Conservation (phyloP, 2,113 vertebrate species). For the Scomber japonicus region DNA sequence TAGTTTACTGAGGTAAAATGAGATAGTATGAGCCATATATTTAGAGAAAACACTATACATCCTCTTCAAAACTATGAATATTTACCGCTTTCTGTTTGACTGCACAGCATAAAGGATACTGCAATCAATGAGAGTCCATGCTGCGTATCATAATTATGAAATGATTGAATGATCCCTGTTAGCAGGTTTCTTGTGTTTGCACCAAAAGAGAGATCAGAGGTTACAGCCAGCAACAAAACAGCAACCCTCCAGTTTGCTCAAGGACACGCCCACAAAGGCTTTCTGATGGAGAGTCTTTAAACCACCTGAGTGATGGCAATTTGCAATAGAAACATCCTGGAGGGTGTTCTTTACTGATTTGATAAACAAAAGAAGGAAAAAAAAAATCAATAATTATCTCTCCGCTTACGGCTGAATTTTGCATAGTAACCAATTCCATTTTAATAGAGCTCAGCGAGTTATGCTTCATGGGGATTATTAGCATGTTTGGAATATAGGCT, state of each 20-base stretch:
- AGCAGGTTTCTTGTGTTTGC: conserved; percentile 12
- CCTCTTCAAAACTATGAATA: conserved; percentile 45
- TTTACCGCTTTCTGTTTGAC: conserved; percentile 54
- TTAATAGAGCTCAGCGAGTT: conserved; percentile 31
- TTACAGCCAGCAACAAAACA: conserved; percentile 6
- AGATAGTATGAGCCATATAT: not conserved
- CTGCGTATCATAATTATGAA: conserved; percentile 27
- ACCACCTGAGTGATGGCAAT: conserved; percentile 28
- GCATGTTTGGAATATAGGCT: conserved; percentile 15
- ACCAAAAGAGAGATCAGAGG: conserved; percentile 24
- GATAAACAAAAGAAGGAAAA: conserved; percentile 24
- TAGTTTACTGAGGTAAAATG: conserved; percentile 24
- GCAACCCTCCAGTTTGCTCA: conserved; percentile 20
- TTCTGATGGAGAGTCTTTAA: conserved; percentile 17
- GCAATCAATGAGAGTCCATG: not conserved
- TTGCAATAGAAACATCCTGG: conserved; percentile 35
- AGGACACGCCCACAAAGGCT: conserved; percentile 38
- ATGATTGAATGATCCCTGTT: conserved; percentile 1
- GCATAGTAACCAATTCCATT: conserved; percentile 34
- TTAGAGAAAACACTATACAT: conserved; percentile 13
- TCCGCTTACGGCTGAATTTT: conserved; percentile 18
- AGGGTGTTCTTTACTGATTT: conserved; percentile 30
- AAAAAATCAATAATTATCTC: conserved; percentile 49
- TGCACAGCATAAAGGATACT: conserved; percentile 22
- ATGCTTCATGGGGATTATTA: conserved; percentile 37